Evolutionary conservation across 1,140 invertebrate genomes (phyloP).

Genomic region (Pygmarrhopalites habei): DNA sequence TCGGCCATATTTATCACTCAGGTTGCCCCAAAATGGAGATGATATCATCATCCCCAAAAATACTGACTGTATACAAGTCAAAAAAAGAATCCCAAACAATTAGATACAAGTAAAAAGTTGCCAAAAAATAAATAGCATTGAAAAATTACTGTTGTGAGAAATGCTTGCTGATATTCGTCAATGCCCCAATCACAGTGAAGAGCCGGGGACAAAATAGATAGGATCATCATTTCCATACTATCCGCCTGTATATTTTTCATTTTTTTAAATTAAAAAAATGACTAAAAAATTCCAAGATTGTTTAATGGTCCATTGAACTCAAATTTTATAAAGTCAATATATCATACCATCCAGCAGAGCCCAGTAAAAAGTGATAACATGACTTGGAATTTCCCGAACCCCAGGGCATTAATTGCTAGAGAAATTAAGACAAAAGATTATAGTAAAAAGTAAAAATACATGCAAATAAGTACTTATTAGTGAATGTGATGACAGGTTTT

Average conservation of each 20-base stretch:
- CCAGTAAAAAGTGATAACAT: slow-evolving; percentile 79
- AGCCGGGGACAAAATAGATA: slow-evolving; percentile 85
- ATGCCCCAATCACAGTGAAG: slow-evolving; percentile 91
- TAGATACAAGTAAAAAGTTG: too few species aligned
- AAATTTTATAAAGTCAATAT: too few species aligned
- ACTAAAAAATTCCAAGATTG: too few species aligned
- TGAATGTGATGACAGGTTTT: too few species aligned
- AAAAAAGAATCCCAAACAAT: too few species aligned
- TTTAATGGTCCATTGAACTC: too few species aligned
- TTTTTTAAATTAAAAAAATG: too few species aligned
- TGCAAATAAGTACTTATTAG: too few species aligned
- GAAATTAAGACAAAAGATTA: slow-evolving; percentile 1
- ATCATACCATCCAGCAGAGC: slow-evolving; percentile 91
- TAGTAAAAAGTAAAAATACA: background rate
- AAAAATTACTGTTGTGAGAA: slow-evolving; percentile 61
- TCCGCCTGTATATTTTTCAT: too few species aligned
- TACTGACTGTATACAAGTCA: slow-evolving; percentile 59
- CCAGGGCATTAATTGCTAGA: slow-evolving; percentile 86
- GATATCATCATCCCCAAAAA: slow-evolving; percentile 96
- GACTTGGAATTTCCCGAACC: slow-evolving; percentile 93
- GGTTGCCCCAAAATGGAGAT: slow-evolving; percentile 89
- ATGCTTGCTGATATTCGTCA: slow-evolving; percentile 65
- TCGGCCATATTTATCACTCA: slow-evolving; percentile 88
- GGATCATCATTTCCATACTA: slow-evolving; percentile 97
- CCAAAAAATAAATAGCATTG: background rate